A percentile compares a stretch with the other conserved stretches of the same genome.
phyloP scores from a whole-genome alignment of 35 echinoderm and acorn worm genomes.

The Ophioderma brevispina region DNA sequence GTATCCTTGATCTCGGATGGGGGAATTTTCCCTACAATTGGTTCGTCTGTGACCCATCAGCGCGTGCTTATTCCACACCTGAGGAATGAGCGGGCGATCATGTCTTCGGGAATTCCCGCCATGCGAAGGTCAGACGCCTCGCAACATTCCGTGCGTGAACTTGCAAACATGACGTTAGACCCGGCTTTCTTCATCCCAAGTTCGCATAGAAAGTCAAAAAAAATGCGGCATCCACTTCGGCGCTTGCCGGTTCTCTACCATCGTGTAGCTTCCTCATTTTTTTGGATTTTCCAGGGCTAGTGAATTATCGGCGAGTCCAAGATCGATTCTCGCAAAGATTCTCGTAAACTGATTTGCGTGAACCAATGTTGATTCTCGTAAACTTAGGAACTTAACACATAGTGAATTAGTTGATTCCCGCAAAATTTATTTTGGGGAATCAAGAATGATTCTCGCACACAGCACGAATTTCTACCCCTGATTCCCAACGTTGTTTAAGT shows the following conservation, averaged over 20 bases:
- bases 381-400: no score
- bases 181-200: background rate
- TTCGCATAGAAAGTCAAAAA: background rate
- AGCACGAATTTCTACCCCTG: no score
- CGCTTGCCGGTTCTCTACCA: slow-evolving; percentile 12
- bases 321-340: no score
- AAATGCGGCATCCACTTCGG: background rate
- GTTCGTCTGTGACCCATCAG: slow-evolving; percentile 30
- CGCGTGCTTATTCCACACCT: background rate
- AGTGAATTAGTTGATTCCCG: no score
- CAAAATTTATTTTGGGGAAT: no score
- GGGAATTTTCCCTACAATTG: background rate
- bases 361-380: no score
- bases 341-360: no score
- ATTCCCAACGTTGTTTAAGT: no score
- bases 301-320: no score
- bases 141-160: background rate
- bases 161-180: background rate
- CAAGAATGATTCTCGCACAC: no score
- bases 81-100: slow-evolving; percentile 14
- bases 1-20: background rate
- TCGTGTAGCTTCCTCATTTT: slow-evolving; percentile 29
- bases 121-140: background rate
- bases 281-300: background rate
- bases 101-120: no score